Evolutionary conservation across 2,797 vertebrate species (phyloP), one percentile per base, ranked within the genome.

Genomic region (Cuniculus paca): DNA sequence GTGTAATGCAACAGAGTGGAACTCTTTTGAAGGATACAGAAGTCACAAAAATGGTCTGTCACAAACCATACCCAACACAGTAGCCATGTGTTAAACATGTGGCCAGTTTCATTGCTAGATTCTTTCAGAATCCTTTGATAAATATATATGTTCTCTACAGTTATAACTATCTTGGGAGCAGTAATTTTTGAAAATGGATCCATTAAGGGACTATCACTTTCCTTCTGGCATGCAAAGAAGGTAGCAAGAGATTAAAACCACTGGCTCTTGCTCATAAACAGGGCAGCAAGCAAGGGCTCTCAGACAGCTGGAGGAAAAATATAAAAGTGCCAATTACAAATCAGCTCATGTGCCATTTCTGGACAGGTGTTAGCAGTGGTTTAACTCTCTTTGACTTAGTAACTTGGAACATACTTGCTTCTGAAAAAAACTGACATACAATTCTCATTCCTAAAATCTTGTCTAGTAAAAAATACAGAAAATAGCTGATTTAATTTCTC

Each of bases 161-260:
- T 60, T 92, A 93, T 5, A 96, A 78, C 92, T 94, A 58, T 74
- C 34, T 0, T 0, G 28, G 94, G 56, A 95, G 81, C 82, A 97
- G 17, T 78, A 42, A 93, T 79, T 96, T 95, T 75, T 97, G 90
- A 94, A 95, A 97, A 92, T 45, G 39, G 78, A 96, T 89, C 92
- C 58, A 74, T 61, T 72, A 88, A 92, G 31, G 50, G 89, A 85
- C 82, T 94, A 92, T 87, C 52, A n/a, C 36, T 86, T 94, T 83
- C 90, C 79, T 92, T 96, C 82, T 80, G 52, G 93, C 70, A 97
- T 58, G 31, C 63, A 74, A 92, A 90, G 74, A 98, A 97, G 81
- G 50, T 70, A 80, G 65, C 81, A 84, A 34, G 78, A 92, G 39
- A 90, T 78, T 95, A 92, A 97, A 86, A 6, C 45, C 79, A 52